Percentiles rank a stretch among this genome's conserved stretches.
phyloP scores from a whole-genome alignment of 37 sponge, comb jelly and placozoan genomes.

The Beroe ovata region DNA sequence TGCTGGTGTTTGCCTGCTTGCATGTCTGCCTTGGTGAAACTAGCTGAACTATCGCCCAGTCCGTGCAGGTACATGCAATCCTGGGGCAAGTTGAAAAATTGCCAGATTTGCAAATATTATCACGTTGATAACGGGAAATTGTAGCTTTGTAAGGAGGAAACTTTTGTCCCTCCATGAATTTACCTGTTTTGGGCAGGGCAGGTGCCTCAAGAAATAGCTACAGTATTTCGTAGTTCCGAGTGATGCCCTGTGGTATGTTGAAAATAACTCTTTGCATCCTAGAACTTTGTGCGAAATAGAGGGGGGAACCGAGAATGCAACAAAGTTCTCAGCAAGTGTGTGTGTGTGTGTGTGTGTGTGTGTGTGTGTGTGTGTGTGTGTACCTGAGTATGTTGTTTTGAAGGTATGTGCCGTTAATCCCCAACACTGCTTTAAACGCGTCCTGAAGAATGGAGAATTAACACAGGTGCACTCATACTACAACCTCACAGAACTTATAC shows the following conservation, averaged over 20 bases:
- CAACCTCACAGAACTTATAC: no score
- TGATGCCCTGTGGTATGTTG: slow-evolving; percentile 74
- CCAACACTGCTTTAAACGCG: slow-evolving; percentile 60
- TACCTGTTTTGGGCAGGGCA: slow-evolving; percentile 84
- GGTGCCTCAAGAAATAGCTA: slow-evolving; percentile 78
- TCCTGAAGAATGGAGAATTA: no score
- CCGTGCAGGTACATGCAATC: slow-evolving; percentile 96
- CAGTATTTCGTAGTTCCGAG: slow-evolving; percentile 97
- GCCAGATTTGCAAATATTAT: no score
- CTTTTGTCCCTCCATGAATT: no score
- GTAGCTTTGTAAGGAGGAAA: no score
- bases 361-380: no score
- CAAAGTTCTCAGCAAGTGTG: no score
- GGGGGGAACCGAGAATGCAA: no score
- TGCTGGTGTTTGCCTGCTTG: slow-evolving; percentile 74
- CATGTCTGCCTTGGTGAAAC: slow-evolving; percentile 97
- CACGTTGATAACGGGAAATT: no score
- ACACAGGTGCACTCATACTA: no score
- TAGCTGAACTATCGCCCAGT: slow-evolving; percentile 86
- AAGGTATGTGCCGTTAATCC: slow-evolving; percentile 21
- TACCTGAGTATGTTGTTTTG: slow-evolving; percentile 51
- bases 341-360: no score
- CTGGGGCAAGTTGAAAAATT: slow-evolving; percentile 66
- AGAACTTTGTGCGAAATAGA: slow-evolving; percentile 22
- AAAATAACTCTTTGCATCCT: not conserved